Evolutionary conservation across 37 sponge, comb jelly and placozoan species (phyloP), one percentile per base, ranked within the genome.

Genomic region (Chondrosia reniformis): DNA sequence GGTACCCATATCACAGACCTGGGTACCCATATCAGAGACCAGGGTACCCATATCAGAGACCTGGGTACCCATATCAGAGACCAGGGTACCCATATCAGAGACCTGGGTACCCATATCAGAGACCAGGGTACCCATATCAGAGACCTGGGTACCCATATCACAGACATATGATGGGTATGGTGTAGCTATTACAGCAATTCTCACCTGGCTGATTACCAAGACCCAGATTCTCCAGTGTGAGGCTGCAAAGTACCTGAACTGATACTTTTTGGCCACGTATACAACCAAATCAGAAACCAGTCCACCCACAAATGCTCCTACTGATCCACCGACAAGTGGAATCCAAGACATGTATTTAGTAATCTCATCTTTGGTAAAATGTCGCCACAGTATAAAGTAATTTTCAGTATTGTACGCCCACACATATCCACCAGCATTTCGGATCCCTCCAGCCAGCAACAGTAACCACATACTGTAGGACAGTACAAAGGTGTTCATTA

Each of bases 381-480:
- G 39, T 33, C 38, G 22, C 2, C 72, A 55, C 22, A 54, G 33
- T 25, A 82, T 13, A 67, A 89, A 93, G 79, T 89, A 93, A n/a
- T 78, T 55, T 63, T 93, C 78, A 0, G 93, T 89, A 67, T 93
- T 89, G 67, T 89, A 89, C 0, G 87, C 93, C 89, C 89, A 93
- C 34, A 93, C 93, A 64, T 93, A 93, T 39, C 93, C 93, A 7
- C 87, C 93, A 56, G 89, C 93, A 31, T 93, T 89, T 0, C 93
- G 55, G 19, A 93, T 76, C 2, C 89, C 87, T 4, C 94, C 94
- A 36, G 94, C 91, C 24, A 94, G 77, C 52, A 88, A 90, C 21
- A 94, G 77, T 30, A 85, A 30, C 19, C 85, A 65, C 83, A 93
- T 82, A 2, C 89, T 69, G 63, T 83, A 43, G 21, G 54, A 81